These are phyloP conservation scores for Taphrorychus bicolor DNA, from an alignment of 2,888 invertebrate genomes.

Conservation along the genomic window DNA sequence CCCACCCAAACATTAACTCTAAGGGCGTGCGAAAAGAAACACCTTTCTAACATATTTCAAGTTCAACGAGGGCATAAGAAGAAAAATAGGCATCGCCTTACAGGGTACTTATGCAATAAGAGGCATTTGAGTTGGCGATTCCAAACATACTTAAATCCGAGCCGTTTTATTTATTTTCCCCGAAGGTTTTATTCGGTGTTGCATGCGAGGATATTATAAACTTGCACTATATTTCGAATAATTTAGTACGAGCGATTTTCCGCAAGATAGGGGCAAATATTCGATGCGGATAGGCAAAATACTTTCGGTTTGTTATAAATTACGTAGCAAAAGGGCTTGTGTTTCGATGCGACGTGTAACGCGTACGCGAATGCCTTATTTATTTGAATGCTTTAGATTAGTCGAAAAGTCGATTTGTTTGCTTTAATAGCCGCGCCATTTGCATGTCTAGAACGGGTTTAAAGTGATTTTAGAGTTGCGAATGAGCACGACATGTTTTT, in stretches of 20 bases:
- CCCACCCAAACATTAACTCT: no score
- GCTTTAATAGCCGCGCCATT: slow-evolving; percentile 29
- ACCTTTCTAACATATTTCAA: not conserved
- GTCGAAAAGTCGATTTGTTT: slow-evolving; percentile 41
- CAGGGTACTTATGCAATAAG: slow-evolving; percentile 17
- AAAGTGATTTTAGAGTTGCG: slow-evolving; percentile 18
- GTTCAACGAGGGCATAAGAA: not conserved
- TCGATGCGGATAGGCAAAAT: slow-evolving; percentile 52
- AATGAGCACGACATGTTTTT: slow-evolving; percentile 3
- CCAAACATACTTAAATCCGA: slow-evolving; percentile 36
- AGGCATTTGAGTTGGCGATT: slow-evolving; percentile 30
- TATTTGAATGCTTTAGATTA: slow-evolving; percentile 48
- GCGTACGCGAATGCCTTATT: slow-evolving; percentile 45
- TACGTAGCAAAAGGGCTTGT: slow-evolving; percentile 50
- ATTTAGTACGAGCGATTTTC: slow-evolving; percentile 44
- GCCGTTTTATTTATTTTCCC: slow-evolving; percentile 41
- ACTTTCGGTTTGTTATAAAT: slow-evolving; percentile 54
- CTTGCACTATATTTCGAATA: slow-evolving; percentile 46
- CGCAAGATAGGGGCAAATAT: slow-evolving; percentile 48
- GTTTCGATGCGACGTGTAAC: slow-evolving; percentile 42
- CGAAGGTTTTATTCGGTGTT: slow-evolving; percentile 34
- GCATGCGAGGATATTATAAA: slow-evolving; percentile 47
- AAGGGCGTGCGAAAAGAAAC: no score
- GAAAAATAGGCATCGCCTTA: not conserved
- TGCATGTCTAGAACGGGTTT: slow-evolving; percentile 37